Percentiles rank a stretch among this genome's conserved stretches.
These are phyloP conservation scores for Fundulus diaphanus DNA, from an alignment of 2,797 vertebrate species.

Conservation along the genomic window DNA sequence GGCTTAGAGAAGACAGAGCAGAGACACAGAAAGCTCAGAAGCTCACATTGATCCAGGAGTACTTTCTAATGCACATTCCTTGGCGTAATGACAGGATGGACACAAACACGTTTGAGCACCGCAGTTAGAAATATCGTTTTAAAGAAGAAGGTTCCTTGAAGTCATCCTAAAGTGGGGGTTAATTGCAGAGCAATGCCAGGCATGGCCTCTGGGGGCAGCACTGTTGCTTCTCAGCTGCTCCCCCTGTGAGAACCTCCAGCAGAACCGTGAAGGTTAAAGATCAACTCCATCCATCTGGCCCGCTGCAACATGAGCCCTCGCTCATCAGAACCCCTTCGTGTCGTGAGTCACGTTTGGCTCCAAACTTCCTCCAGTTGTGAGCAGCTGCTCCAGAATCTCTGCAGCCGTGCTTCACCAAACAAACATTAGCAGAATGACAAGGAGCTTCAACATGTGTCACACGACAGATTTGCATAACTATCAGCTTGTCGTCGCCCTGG, in stretches of 20 bases:
- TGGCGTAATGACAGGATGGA: too few relatives aligned
- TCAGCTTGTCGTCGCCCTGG: not conserved
- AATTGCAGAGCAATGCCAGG: not conserved
- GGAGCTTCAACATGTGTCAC: not conserved
- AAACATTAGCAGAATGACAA: not conserved
- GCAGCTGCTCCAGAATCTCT: constrained; percentile 12
- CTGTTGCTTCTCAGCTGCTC: constrained; percentile 12
- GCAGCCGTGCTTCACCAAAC: not conserved
- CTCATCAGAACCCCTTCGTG: not conserved
- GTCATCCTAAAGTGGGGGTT: not conserved
- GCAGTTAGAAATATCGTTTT: too few relatives aligned
- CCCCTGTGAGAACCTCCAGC: constrained; percentile 30
- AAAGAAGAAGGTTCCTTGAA: too few relatives aligned
- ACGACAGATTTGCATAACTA: not conserved
- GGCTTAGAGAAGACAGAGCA: too few relatives aligned
- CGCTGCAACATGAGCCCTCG: not conserved
- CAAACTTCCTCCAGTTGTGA: not conserved
- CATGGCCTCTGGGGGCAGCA: constrained; percentile 3
- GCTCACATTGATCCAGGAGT: too few relatives aligned
- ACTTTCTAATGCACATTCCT: too few relatives aligned
- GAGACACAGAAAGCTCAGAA: too few relatives aligned
- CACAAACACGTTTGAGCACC: too few relatives aligned
- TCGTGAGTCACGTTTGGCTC: constrained; percentile 31
- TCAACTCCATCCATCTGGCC: constrained; percentile 20
- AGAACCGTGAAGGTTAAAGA: constrained; percentile 35